Base-by-base conservation (phyloP, 2,797 vertebrate genomes). In the Kryptolebias ocellatus region DNA sequence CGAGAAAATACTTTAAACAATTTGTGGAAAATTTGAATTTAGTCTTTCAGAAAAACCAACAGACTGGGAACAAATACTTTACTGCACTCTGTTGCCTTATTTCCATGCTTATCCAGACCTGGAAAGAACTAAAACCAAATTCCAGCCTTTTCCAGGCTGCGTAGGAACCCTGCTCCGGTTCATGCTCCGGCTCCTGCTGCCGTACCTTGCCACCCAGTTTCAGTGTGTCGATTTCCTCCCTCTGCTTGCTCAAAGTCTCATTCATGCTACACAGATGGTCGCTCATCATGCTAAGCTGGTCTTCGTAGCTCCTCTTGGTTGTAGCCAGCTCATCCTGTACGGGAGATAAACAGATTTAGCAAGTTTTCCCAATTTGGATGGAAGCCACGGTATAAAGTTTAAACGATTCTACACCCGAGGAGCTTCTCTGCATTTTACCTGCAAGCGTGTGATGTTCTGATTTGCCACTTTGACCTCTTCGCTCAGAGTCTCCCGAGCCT, bases 261-360 rank as follows among this genome's bases (percentile, higher is more conserved):
- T 98, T 99, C 96, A 99, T 97, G 57, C 95, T 97, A 79, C 98
- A 99, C 75, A 99, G 94, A 78, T 99, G 98, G 85, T 99, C 98
- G 17, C 98, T 99, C 98, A 99, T 99, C 97, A 98, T 99, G 76
- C 98, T 99, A 55, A 99, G 86, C 91, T 99, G 98, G 76, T 99
- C 97, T 85, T 99, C 97, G 0, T 99, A 99, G 92, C 98, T 99
- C 83, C 98, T 95, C 90, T 99, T 99, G 0, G 97, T 99, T 0
- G 98, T 99, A 49, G 95, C 92, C 84, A 99, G 87, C 67, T 99
- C 98, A 79, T 99, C 98, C 98, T 99, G 82, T 2, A 3, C 2
- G 52, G 50, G 3, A 67, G 16, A 70, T 39, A 34, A 58, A 72
- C 54, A 70, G 11, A 52, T 29, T 42, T 18, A 15, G 37, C 60